Percentiles rank a stretch among this genome's conserved stretches.
Conservation (phyloP, 2,113 vertebrate species). For the Micromys minutus region DNA sequence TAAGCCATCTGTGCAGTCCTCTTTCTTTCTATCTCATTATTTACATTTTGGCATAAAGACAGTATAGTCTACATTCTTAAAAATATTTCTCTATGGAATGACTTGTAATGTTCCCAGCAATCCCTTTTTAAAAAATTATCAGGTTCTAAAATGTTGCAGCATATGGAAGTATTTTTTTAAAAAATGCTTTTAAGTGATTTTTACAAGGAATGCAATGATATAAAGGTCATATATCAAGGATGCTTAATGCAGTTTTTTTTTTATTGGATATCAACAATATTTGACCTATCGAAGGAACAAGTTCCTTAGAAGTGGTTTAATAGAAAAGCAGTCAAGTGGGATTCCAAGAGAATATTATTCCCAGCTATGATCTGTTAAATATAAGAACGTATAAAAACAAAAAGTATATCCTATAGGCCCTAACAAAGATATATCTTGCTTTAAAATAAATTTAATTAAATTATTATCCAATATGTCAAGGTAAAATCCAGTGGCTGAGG, state of each 20-base stretch:
- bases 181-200: background rate
- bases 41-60: slow-evolving; percentile 34
- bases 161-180: slow-evolving; percentile 2
- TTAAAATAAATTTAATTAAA: background rate
- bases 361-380: background rate
- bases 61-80: background rate
- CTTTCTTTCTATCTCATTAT: background rate
- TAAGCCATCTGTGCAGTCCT: too few relatives aligned
- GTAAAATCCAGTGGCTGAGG: background rate
- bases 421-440: background rate
- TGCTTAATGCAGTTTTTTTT: background rate
- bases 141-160: background rate
- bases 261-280: background rate
- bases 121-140: slow-evolving; percentile 5
- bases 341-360: background rate
- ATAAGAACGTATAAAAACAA: background rate
- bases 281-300: background rate
- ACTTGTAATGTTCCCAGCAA: slow-evolving; percentile 11
- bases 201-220: background rate
- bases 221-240: background rate
- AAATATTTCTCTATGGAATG: background rate
- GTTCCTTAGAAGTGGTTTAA: background rate
- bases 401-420: background rate
- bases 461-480: background rate
- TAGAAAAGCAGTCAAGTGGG: background rate